Conservation (phyloP, 2,113 vertebrate species). For the Taxidea taxus region DNA sequence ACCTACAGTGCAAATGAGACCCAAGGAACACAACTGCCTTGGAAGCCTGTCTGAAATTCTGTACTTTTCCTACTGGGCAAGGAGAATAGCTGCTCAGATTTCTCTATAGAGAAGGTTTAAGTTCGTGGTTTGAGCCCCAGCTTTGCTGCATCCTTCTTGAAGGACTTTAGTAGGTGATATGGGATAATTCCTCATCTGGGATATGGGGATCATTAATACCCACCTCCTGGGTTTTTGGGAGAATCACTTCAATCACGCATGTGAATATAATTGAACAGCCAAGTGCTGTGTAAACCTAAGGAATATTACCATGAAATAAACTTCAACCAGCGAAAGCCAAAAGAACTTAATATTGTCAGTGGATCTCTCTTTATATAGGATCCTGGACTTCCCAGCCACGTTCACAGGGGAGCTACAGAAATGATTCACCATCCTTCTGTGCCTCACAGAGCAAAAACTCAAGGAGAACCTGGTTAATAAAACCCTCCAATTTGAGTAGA, state of each 20-base stretch:
- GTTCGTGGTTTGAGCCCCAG: neutral
- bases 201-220: neutral
- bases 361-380: neutral
- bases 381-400: neutral
- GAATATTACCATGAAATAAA: neutral
- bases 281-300: neutral
- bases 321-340: neutral
- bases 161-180: neutral
- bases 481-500: neutral
- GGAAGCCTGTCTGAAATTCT: neutral
- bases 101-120: neutral
- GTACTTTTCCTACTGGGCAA: neutral
- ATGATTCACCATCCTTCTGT: neutral
- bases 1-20: neutral
- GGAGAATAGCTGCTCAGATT: neutral
- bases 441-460: neutral
- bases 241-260: neutral
- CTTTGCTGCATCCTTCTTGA: neutral
- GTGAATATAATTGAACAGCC: neutral
- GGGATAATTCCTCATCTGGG: neutral
- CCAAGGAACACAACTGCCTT: accelerated
- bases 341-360: neutral
- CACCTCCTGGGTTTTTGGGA: neutral
- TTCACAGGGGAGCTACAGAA: neutral
- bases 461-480: neutral